Conservation (phyloP, 2,888 invertebrate species). For the Xestobium rufovillosum region DNA sequence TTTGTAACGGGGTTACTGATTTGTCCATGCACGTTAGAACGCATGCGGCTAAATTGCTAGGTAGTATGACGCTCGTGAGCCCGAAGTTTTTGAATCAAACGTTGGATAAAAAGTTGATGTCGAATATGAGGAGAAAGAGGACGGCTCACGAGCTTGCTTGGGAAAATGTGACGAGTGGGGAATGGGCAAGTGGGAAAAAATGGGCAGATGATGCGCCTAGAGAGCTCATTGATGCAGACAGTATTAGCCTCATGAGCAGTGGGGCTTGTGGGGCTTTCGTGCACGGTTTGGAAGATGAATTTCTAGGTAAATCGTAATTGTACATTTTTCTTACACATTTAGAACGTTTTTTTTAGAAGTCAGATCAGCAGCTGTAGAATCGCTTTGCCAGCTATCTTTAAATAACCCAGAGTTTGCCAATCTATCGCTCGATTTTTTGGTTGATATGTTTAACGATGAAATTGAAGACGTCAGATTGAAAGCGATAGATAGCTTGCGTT, state of each 20-base stretch:
- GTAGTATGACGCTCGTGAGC: constrained; percentile 80
- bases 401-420: constrained; percentile 79
- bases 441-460: constrained; percentile 99
- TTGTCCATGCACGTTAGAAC: constrained; percentile 82
- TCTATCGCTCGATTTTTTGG: constrained; percentile 87
- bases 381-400: constrained; percentile 81
- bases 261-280: constrained; percentile 98
- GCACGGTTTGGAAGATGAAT: constrained; percentile 97
- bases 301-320: constrained; percentile 51
- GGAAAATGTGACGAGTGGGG: constrained; percentile 74
- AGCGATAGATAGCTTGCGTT: constrained; percentile 88
- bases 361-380: constrained; percentile 88
- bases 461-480: constrained; percentile 93
- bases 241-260: constrained; percentile 74
- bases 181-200: constrained; percentile 87
- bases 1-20: constrained; percentile 91
- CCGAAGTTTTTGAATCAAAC: constrained; percentile 90
- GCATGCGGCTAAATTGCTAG: constrained; percentile 76
- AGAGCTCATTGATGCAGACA: constrained; percentile 66
- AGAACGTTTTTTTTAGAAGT: constrained; percentile 58
- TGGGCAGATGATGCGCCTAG: constrained; percentile 80
- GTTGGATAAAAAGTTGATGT: constrained; percentile 95
- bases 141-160: constrained; percentile 83
- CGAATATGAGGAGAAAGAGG: constrained; percentile 72
- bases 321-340: neutral